Evolutionary conservation across 1,140 invertebrate species (phyloP).

Genomic region (Zaprionus kolodkinae): DNA sequence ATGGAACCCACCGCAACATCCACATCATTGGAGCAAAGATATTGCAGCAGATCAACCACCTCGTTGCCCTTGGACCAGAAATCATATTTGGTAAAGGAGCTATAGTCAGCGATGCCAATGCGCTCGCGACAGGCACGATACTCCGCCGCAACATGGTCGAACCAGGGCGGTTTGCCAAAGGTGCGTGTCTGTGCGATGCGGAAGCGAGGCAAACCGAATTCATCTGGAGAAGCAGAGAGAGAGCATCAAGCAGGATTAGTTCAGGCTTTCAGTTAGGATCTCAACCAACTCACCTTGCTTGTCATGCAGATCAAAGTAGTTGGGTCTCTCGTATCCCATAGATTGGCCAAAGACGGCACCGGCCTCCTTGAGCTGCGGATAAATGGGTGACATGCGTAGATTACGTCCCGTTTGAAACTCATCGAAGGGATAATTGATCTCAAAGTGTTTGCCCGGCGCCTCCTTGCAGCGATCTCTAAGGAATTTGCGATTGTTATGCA

Average conservation of each 20-base stretch:
- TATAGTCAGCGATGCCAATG: conserved; percentile 98
- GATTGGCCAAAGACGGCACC: conserved; percentile 99
- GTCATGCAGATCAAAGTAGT: conserved; percentile 92
- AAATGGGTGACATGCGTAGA: conserved; percentile 97
- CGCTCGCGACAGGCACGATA: conserved; percentile 97
- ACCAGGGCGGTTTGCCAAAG: conserved; percentile 97
- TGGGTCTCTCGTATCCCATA: conserved; percentile 98
- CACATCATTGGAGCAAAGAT: conserved; percentile 98
- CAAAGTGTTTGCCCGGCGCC: conserved; percentile 95
- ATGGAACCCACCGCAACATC: conserved; percentile 97
- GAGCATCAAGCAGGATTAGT: neutral
- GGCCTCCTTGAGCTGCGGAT: conserved; percentile 94
- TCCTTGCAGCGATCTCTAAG: conserved; percentile 96
- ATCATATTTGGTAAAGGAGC: conserved; percentile 99
- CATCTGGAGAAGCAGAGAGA: conserved; percentile 52
- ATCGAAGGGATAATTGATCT: conserved; percentile 92
- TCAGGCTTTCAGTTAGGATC: neutral
- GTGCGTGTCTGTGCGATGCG: conserved; percentile 91
- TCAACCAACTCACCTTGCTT: conserved; percentile 85
- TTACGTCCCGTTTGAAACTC: conserved; percentile 96
- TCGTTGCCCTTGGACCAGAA: conserved; percentile 94
- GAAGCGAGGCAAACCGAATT: conserved; percentile 81
- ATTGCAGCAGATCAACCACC: conserved; percentile 95
- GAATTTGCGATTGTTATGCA: conserved; percentile 98
- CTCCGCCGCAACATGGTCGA: conserved; percentile 94